Conservation (phyloP, 2,113 vertebrate genomes). For the Tonatia bakeri region DNA sequence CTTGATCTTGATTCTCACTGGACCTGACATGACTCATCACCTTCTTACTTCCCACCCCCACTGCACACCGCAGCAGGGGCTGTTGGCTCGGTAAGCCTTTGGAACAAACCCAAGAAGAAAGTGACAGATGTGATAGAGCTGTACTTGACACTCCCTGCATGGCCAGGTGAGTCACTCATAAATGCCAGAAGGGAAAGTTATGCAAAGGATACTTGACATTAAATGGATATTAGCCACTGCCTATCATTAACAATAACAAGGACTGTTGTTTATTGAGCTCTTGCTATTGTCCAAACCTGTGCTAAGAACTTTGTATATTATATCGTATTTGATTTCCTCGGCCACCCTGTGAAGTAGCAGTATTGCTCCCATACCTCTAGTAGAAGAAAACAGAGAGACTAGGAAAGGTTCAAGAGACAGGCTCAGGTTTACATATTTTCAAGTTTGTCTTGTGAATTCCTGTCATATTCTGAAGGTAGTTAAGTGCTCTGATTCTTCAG, state of each 20-base stretch:
- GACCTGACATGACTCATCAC: background rate
- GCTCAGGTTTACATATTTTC: background rate
- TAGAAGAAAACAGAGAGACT: background rate
- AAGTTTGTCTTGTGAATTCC: background rate
- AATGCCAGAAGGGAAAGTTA: conserved; percentile 2
- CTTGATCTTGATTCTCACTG: background rate
- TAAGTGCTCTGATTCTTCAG: background rate
- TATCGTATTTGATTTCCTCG: conserved; percentile 2
- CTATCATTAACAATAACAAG: background rate
- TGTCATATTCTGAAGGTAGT: background rate
- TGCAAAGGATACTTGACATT: background rate
- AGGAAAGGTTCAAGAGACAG: background rate
- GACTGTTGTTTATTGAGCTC: background rate
- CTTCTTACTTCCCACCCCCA: background rate
- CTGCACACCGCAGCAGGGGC: too few species aligned
- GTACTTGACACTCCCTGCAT: background rate
- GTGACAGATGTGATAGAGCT: background rate
- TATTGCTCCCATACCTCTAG: background rate
- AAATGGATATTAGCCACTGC: background rate
- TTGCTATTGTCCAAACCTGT: background rate
- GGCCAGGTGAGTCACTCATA: background rate
- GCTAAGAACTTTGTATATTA: background rate
- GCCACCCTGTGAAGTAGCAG: background rate
- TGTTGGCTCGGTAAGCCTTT: background rate
- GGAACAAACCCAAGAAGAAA: conserved; percentile 11